phyloP scores from a whole-genome alignment of 2,888 invertebrate species.

The Octodonta nipae region DNA sequence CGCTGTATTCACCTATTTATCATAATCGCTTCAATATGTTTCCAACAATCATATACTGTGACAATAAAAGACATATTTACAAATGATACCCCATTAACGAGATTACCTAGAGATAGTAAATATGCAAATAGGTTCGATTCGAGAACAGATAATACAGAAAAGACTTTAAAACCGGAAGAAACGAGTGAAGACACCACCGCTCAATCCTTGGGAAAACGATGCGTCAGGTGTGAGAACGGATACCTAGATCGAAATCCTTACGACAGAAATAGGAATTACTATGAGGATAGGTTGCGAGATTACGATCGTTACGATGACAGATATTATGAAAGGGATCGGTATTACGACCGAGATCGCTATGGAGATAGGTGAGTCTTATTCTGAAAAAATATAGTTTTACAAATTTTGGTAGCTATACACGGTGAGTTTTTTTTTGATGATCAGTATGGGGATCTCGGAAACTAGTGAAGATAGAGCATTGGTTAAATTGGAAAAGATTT shows the following conservation, averaged over 20 bases:
- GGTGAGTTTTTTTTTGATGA: too few relatives aligned
- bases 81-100: slow-evolving; percentile 7
- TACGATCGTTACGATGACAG: slow-evolving; percentile 10
- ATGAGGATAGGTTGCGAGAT: slow-evolving; percentile 8
- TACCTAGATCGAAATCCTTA: slow-evolving; percentile 12
- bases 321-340: slow-evolving; percentile 8
- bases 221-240: slow-evolving; percentile 16
- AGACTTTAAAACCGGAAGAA: slow-evolving; percentile 12
- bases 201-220: slow-evolving; percentile 15
- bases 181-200: slow-evolving; percentile 7
- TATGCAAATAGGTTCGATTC: slow-evolving; percentile 9
- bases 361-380: slow-evolving; percentile 6
- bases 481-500: too few relatives aligned
- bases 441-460: too few relatives aligned
- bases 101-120: slow-evolving; percentile 10
- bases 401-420: too few relatives aligned
- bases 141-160: slow-evolving; percentile 9
- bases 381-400: neutral
- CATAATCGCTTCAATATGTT: too few relatives aligned
- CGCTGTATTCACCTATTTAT: too few relatives aligned
- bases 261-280: slow-evolving; percentile 11
- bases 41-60: slow-evolving; percentile 1
- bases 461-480: too few relatives aligned
- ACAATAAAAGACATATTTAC: slow-evolving; percentile 9
- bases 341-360: slow-evolving; percentile 4